These are phyloP conservation scores for Machaerirhynchus nigripectus DNA, from an alignment of 2,113 vertebrate genomes.

Conservation along the genomic window DNA sequence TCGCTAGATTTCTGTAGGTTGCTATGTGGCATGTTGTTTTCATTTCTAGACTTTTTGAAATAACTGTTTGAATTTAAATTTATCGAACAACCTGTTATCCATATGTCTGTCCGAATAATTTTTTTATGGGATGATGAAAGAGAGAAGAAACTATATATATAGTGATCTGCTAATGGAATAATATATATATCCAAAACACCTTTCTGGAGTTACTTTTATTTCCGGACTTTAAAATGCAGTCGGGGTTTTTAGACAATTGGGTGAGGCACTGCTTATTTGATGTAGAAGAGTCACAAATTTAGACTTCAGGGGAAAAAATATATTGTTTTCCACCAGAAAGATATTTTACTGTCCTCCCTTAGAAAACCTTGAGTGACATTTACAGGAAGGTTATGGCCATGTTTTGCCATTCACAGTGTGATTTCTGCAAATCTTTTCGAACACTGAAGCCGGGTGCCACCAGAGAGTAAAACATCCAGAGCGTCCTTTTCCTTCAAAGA, in stretches of 20 bases:
- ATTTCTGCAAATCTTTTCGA: not conserved
- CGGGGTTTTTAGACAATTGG: not conserved
- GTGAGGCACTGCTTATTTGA: not conserved
- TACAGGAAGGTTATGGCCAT: not conserved
- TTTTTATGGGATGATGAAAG: conserved; percentile 52
- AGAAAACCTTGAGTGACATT: not conserved
- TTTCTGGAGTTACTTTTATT: conserved; percentile 36
- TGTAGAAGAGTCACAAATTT: not conserved
- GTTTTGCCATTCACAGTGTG: not conserved
- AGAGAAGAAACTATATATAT: conserved; percentile 22
- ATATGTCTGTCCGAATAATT: conserved; percentile 32
- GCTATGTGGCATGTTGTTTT: not conserved
- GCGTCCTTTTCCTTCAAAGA: not conserved
- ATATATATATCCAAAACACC: conserved; percentile 7
- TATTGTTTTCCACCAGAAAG: not conserved
- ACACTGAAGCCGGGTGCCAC: not conserved
- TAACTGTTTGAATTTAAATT: not conserved
- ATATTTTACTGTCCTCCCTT: not conserved
- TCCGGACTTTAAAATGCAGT: not conserved
- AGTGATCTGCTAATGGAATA: conserved; percentile 14
- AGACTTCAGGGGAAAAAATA: not conserved
- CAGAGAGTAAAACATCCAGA: not conserved
- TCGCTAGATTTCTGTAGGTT: not conserved
- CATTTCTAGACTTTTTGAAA: not conserved
- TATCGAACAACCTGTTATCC: conserved; percentile 51